Conservation (phyloP, 2,797 vertebrate species). For the Sebastes ruberrimus region DNA sequence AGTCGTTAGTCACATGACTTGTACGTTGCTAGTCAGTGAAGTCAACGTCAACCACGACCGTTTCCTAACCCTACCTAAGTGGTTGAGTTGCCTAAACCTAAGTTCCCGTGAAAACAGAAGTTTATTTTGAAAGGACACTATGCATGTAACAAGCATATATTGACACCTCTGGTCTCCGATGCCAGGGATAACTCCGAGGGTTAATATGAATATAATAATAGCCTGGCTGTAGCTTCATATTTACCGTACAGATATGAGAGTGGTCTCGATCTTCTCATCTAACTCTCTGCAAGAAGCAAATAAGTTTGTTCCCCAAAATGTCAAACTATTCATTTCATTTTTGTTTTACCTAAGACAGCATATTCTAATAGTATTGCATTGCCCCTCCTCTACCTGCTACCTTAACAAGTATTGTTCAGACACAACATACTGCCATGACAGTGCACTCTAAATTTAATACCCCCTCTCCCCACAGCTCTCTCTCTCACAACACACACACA, state of each 20-base stretch:
- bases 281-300: background rate
- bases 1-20: no score
- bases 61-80: no score
- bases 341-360: background rate
- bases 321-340: background rate
- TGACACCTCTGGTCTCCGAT: no score
- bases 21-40: no score
- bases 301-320: background rate
- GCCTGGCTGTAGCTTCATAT: background rate
- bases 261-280: background rate
- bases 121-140: no score
- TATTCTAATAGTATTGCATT: background rate
- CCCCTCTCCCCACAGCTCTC: background rate
- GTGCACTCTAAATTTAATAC: slow-evolving; percentile 12
- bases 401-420: background rate
- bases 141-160: no score
- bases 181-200: no score
- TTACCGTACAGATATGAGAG: background rate
- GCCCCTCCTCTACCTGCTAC: background rate
- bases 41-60: no score
- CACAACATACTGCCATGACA: background rate
- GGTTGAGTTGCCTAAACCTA: no score
- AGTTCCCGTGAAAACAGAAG: no score
- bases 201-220: no score
- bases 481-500: background rate